A percentile compares a stretch with the other conserved stretches of the same genome.
These are phyloP conservation scores for Chascanopsetta lugubris DNA, from an alignment of 2,113 vertebrate genomes.

Conservation along the genomic window DNA sequence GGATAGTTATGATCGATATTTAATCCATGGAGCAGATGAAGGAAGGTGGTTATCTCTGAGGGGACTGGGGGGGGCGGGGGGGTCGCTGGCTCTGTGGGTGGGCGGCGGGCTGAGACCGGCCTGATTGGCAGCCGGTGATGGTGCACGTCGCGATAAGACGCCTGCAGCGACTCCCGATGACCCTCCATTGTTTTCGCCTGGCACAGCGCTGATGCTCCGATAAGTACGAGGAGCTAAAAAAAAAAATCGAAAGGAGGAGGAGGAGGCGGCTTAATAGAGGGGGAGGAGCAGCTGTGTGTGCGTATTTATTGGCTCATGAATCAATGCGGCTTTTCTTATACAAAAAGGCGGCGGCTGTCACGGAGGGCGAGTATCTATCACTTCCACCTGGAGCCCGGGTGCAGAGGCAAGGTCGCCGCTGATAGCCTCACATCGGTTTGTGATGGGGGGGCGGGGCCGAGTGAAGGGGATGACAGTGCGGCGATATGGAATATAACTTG, in stretches of 20 bases:
- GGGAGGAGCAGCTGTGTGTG: constrained; percentile 63
- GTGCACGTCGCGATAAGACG: constrained; percentile 80
- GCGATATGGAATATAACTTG: constrained; percentile 76
- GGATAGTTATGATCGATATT: constrained; percentile 78
- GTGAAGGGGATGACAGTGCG: constrained; percentile 69
- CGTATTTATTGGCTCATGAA: constrained; percentile 83
- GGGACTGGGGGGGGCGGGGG: constrained; percentile 77
- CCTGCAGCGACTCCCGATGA: constrained; percentile 60
- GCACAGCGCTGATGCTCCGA: constrained; percentile 81
- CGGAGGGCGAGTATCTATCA: constrained; percentile 77
- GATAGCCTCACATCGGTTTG: constrained; percentile 67
- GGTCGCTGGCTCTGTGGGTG: constrained; percentile 81
- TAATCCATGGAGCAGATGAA: constrained; percentile 80
- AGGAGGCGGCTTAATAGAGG: constrained; percentile 43
- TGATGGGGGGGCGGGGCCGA: constrained; percentile 51
- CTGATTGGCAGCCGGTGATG: constrained; percentile 86
- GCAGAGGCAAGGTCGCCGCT: constrained; percentile 74
- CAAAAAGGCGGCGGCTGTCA: constrained; percentile 71
- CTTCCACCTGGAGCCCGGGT: constrained; percentile 75
- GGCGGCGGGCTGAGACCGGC: constrained; percentile 76
- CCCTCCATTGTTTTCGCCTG: constrained; percentile 84
- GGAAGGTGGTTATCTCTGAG: constrained; percentile 84
- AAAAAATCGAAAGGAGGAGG: constrained; percentile 16
- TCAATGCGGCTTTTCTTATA: constrained; percentile 80
- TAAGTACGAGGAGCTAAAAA: constrained; percentile 76